These are phyloP conservation scores for Diprion similis DNA, from an alignment of 1,140 invertebrate species.

Conservation along the genomic window DNA sequence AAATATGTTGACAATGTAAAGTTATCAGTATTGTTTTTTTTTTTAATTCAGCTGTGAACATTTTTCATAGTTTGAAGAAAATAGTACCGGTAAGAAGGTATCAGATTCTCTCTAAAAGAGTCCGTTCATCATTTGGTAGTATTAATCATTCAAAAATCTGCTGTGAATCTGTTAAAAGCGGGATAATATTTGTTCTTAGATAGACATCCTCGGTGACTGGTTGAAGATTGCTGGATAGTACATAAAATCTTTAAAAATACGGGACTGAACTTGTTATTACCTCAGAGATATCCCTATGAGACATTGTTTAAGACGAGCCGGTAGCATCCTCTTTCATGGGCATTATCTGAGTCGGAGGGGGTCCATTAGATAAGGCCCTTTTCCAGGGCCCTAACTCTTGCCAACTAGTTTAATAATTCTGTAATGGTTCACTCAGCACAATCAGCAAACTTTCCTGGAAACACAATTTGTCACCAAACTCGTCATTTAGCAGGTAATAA, in stretches of 20 bases:
- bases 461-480: neutral
- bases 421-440: neutral
- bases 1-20: neutral
- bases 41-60: too few species aligned
- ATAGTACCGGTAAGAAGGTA: too few species aligned
- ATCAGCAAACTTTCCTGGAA: neutral
- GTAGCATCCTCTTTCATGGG: slow-evolving; percentile 54
- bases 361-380: slow-evolving; percentile 41
- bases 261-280: slow-evolving; percentile 40
- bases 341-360: slow-evolving; percentile 45
- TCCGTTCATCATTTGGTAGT: too few species aligned
- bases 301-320: slow-evolving; percentile 58
- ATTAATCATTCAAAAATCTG: neutral
- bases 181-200: slow-evolving; percentile 11
- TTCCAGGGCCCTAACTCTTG: neutral
- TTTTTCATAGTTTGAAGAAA: too few species aligned
- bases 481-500: neutral
- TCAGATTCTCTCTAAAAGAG: too few species aligned
- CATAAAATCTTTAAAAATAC: neutral
- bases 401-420: neutral
- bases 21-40: too few species aligned
- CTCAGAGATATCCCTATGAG: slow-evolving; percentile 65
- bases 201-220: slow-evolving; percentile 3
- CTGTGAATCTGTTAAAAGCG: neutral
- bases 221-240: neutral